Evolutionary conservation across 2,888 invertebrate genomes (phyloP).

Genomic region (Hemicrepidius hirtus): DNA sequence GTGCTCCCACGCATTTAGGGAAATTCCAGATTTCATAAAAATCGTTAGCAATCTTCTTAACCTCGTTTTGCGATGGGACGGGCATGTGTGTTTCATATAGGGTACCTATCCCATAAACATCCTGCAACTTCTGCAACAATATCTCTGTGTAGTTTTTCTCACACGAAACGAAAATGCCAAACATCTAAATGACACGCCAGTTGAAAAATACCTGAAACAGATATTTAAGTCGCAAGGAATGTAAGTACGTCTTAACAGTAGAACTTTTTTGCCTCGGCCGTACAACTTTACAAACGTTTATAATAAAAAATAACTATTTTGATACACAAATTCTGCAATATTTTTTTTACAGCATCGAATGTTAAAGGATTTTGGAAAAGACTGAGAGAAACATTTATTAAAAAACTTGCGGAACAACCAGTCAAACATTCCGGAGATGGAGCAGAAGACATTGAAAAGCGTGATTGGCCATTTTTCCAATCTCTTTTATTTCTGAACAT

Average conservation of each 20-base stretch:
- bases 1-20: slow-evolving; percentile 19
- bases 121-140: neutral
- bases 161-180: slow-evolving; percentile 2
- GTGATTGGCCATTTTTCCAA: slow-evolving; percentile 20
- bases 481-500: slow-evolving; percentile 20
- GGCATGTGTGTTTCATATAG: slow-evolving; percentile 48
- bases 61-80: slow-evolving; percentile 36
- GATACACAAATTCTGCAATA: neutral
- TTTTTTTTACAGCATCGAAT: neutral
- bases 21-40: slow-evolving; percentile 44
- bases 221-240: too few species aligned
- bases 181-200: slow-evolving; percentile 7
- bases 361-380: neutral
- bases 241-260: too few species aligned
- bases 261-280: too few species aligned
- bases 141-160: neutral
- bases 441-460: slow-evolving; percentile 11
- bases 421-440: neutral
- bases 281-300: too few species aligned
- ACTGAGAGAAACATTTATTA: slow-evolving; percentile 6
- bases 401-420: neutral
- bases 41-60: slow-evolving; percentile 43
- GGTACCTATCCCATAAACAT: neutral
- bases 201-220: slow-evolving; percentile 3
- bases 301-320: neutral